These are phyloP conservation scores for Isoperla grammatica DNA, from an alignment of 2,888 invertebrate species.

Conservation along the genomic window DNA sequence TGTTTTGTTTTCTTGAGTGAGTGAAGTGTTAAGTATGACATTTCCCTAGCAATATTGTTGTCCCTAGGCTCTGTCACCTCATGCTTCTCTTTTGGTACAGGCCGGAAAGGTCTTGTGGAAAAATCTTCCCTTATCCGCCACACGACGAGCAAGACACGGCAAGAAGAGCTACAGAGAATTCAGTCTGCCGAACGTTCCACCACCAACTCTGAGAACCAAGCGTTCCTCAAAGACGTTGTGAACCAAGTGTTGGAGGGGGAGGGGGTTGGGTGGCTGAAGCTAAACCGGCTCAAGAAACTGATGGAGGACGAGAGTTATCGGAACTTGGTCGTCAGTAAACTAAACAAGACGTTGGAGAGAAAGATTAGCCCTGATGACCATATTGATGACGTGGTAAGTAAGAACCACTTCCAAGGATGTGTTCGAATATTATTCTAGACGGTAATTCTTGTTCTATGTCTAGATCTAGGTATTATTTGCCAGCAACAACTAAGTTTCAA, in stretches of 20 bases:
- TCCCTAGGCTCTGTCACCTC: not conserved
- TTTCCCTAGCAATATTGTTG: too few species aligned
- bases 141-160: constrained; percentile 59
- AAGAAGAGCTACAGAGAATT: constrained; percentile 61
- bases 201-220: constrained; percentile 85
- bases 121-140: constrained; percentile 85
- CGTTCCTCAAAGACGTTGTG: constrained; percentile 86
- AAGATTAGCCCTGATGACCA: constrained; percentile 94
- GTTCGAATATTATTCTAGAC: too few species aligned
- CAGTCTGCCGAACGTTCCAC: constrained; percentile 65
- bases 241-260: constrained; percentile 83
- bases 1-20: too few species aligned
- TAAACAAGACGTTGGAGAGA: constrained; percentile 88
- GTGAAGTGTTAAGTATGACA: too few species aligned
- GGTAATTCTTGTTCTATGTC: too few species aligned
- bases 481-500: too few species aligned
- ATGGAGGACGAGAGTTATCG: constrained; percentile 99
- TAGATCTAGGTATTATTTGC: too few species aligned
- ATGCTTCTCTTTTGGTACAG: constrained; percentile 33
- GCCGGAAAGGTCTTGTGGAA: constrained; percentile 74
- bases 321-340: constrained; percentile 88
- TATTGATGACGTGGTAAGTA: constrained; percentile 92
- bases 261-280: constrained; percentile 94
- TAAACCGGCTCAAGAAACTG: constrained; percentile 85
- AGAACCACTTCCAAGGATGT: not conserved